These are phyloP conservation scores for Phrynocephalus guinanensis DNA, from an alignment of 2,797 vertebrate genomes.

Conservation along the genomic window DNA sequence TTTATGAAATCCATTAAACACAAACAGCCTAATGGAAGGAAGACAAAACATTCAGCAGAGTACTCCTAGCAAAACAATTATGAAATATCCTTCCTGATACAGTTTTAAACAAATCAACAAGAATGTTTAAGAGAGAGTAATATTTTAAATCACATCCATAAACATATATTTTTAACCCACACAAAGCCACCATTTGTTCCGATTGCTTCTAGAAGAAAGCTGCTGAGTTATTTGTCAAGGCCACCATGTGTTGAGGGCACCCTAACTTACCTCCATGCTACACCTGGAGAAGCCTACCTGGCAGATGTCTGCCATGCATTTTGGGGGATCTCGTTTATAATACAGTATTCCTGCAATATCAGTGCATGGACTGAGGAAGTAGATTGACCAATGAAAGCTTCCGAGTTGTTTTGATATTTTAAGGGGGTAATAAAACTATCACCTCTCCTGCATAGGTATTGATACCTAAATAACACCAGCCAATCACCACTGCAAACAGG, in stretches of 20 bases:
- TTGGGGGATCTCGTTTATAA: no score
- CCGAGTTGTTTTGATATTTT: no score
- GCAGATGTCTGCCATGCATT: no score
- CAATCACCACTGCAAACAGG: background rate
- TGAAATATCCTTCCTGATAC: constrained; percentile 11
- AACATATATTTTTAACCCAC: background rate
- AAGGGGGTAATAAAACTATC: no score
- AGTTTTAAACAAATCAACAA: background rate
- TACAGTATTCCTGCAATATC: no score
- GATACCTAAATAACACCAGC: background rate
- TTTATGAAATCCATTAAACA: background rate
- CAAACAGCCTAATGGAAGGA: constrained; percentile 9
- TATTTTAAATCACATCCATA: background rate
- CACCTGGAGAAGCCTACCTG: no score
- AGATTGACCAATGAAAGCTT: no score
- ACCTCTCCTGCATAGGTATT: background rate
- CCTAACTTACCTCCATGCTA: no score
- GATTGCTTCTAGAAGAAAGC: background rate
- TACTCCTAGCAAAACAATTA: background rate
- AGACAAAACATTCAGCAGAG: background rate
- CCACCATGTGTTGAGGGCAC: no score
- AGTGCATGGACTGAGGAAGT: no score
- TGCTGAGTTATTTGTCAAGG: no score
- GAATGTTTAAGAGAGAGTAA: background rate
- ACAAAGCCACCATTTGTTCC: background rate